phyloP scores from a whole-genome alignment of 1,140 invertebrate species.

The Danaus melanippus region DNA sequence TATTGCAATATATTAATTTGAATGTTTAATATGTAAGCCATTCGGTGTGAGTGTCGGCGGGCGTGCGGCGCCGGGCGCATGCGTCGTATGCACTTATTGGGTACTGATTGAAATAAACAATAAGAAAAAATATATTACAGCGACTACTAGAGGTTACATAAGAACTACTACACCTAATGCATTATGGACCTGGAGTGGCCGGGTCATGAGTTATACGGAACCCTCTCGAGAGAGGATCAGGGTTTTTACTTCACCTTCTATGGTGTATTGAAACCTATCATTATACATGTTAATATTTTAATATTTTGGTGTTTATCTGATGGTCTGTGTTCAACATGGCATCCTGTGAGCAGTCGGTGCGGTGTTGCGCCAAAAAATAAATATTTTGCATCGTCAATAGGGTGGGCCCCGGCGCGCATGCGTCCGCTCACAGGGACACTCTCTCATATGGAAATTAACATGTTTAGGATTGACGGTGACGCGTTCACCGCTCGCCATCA shows the following conservation, averaged over 20 bases:
- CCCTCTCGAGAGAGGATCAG: too few species aligned
- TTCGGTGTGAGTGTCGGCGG: conserved; percentile 38
- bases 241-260: too few species aligned
- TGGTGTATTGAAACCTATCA: too few species aligned
- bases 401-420: conserved; percentile 45
- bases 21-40: conserved; percentile 1
- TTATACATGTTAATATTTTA: too few species aligned
- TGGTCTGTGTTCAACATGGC: conserved; percentile 33
- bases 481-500: too few species aligned
- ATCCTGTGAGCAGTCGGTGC: conserved; percentile 33
- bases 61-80: conserved; percentile 34
- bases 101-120: conserved; percentile 67
- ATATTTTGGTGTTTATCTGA: too few species aligned
- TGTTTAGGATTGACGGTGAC: too few species aligned
- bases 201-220: too few species aligned
- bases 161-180: too few species aligned
- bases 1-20: conserved; percentile 1
- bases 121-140: too few species aligned
- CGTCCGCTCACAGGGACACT: conserved; percentile 30
- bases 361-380: conserved; percentile 63
- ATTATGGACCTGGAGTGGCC: too few species aligned
- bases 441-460: conserved; percentile 70
- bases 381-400: conserved; percentile 70
- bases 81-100: conserved; percentile 39
- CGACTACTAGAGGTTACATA: too few species aligned